Percentiles rank a stretch among this genome's conserved stretches.
These are phyloP conservation scores for Trichonephila clavipes DNA, from an alignment of 1,140 invertebrate species.

Conservation along the genomic window DNA sequence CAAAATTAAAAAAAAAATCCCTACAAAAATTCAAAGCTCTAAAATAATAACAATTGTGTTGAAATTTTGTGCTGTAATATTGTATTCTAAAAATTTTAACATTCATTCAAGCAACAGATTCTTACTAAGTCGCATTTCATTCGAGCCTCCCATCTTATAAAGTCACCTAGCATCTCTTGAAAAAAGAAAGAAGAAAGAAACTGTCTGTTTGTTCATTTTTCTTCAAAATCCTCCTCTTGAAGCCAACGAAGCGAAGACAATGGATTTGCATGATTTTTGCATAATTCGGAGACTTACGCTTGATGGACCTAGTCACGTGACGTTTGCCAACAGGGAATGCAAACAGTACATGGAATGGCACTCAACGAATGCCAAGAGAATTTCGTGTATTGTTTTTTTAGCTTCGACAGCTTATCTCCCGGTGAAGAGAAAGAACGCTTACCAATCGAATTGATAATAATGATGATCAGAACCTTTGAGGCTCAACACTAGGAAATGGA, in stretches of 20 bases:
- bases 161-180: not conserved
- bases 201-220: constrained; percentile 54
- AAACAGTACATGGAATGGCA: constrained; percentile 38
- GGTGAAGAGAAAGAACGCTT: not conserved
- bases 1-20: no score
- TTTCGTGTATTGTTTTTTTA: not conserved
- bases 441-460: constrained; percentile 35
- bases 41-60: no score
- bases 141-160: constrained; percentile 3
- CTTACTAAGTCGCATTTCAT: not conserved
- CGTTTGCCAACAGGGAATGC: constrained; percentile 41
- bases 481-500: not conserved
- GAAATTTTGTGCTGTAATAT: no score
- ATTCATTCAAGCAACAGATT: constrained; percentile 1
- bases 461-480: not conserved
- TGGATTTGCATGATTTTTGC: constrained; percentile 72
- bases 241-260: constrained; percentile 69
- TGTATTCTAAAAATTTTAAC: not conserved
- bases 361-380: constrained; percentile 8
- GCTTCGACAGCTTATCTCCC: not conserved
- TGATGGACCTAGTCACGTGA: constrained; percentile 50
- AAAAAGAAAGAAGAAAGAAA: not conserved
- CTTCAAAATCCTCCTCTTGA: not conserved
- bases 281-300: constrained; percentile 66
- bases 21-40: no score